Evolutionary conservation across 2,113 vertebrate genomes (phyloP).

Genomic region (Oxyruncus cristatus): DNA sequence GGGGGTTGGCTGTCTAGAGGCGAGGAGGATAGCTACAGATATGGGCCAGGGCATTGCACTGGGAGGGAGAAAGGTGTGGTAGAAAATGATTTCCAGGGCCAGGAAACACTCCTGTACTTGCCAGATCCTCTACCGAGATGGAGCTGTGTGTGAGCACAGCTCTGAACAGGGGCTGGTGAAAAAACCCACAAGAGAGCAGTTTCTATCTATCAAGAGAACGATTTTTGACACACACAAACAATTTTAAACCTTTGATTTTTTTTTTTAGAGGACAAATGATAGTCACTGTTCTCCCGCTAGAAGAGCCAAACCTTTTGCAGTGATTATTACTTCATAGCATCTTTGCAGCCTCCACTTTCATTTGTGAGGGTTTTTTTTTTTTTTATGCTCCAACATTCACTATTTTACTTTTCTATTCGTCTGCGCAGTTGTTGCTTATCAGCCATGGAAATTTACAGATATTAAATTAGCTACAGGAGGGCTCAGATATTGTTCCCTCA

Average conservation of each 20-base stretch:
- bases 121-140: not conserved
- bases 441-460: slow-evolving; percentile 50
- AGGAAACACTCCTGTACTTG: not conserved
- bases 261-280: not conserved
- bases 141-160: not conserved
- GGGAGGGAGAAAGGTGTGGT: not conserved
- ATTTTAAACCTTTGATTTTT: not conserved
- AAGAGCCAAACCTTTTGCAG: not conserved
- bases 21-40: not conserved
- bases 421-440: not conserved
- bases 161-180: not conserved
- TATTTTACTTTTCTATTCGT: not conserved
- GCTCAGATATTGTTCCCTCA: slow-evolving; percentile 53
- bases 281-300: not conserved
- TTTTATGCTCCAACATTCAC: not conserved
- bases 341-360: not conserved
- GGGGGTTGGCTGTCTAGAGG: not conserved
- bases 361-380: not conserved
- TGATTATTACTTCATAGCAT: not conserved
- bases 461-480: slow-evolving; percentile 63
- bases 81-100: not conserved
- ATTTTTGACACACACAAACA: not conserved
- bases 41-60: not conserved
- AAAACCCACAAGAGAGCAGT: not conserved
- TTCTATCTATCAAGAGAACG: not conserved